A percentile compares a stretch with the other conserved stretches of the same genome.
Conservation (phyloP, 2,888 invertebrate genomes). For the Byasa hedistus region DNA sequence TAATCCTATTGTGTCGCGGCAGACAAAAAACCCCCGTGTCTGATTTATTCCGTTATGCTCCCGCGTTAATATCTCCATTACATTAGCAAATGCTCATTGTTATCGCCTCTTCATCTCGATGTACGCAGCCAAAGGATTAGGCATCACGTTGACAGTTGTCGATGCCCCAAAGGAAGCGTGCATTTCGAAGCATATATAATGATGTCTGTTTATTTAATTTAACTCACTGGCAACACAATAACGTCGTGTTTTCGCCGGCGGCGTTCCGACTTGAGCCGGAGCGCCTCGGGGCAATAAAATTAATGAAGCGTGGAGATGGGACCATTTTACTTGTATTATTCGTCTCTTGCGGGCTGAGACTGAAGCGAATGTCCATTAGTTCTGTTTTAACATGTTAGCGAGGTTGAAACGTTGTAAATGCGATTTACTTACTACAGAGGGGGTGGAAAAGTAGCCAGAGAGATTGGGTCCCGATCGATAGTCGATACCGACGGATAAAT, state of each 20-base stretch:
- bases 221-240: slow-evolving; percentile 75
- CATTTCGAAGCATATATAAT: slow-evolving; percentile 68
- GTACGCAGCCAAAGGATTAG: slow-evolving; percentile 64
- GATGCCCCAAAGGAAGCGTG: slow-evolving; percentile 66
- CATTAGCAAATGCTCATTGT: slow-evolving; percentile 69
- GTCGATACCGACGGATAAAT: slow-evolving; percentile 58
- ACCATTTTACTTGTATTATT: slow-evolving; percentile 81
- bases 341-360: slow-evolving; percentile 79
- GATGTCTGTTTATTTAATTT: slow-evolving; percentile 77
- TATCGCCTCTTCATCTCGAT: slow-evolving; percentile 38
- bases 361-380: slow-evolving; percentile 80
- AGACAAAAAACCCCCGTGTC: slow-evolving; percentile 75
- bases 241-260: slow-evolving; percentile 74
- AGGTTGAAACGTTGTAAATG: slow-evolving; percentile 80
- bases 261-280: slow-evolving; percentile 64
- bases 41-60: slow-evolving; percentile 76
- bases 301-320: slow-evolving; percentile 81
- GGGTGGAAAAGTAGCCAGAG: slow-evolving; percentile 75
- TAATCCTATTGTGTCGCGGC: slow-evolving; percentile 76
- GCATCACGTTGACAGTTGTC: slow-evolving; percentile 73
- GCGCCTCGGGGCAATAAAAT: slow-evolving; percentile 79
- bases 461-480: slow-evolving; percentile 69
- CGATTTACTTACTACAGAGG: slow-evolving; percentile 78
- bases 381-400: slow-evolving; percentile 81
- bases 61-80: slow-evolving; percentile 77